Conservation (phyloP, 2,113 vertebrate genomes). For the Crotalus tigris region DNA sequence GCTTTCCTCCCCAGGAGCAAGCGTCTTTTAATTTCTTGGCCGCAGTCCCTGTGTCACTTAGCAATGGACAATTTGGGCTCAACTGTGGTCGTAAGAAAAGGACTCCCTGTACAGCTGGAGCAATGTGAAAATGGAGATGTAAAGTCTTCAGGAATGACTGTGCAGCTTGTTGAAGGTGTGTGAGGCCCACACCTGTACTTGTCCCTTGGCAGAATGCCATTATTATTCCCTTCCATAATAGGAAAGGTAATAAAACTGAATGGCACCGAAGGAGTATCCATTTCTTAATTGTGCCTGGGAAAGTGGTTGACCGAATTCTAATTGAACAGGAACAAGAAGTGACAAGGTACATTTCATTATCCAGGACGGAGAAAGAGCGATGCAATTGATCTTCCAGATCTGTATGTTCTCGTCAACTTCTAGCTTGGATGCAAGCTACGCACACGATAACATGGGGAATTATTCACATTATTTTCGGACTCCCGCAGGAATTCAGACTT, state of each 20-base stretch:
- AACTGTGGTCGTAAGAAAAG: fast-evolving
- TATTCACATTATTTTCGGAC: not conserved
- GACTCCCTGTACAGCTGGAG: not conserved
- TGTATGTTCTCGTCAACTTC: not conserved
- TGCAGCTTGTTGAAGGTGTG: not conserved
- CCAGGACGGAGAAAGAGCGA: not conserved
- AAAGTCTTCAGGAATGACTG: not conserved
- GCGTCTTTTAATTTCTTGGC: too few species aligned
- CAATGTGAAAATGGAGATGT: not conserved
- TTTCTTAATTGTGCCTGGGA: not conserved
- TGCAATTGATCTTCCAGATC: not conserved
- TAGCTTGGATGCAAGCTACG: not conserved
- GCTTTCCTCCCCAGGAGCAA: too few species aligned
- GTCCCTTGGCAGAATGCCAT: not conserved
- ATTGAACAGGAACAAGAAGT: not conserved
- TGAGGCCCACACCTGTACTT: not conserved
- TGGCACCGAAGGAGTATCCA: not conserved
- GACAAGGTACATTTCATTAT: not conserved
- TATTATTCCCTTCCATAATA: not conserved
- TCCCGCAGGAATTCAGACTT: not conserved
- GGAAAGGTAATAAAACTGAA: not conserved
- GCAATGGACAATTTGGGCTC: not conserved
- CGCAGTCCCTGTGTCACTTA: not conserved
- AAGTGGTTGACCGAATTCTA: not conserved
- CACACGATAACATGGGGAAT: not conserved